Percentiles rank a stretch among this genome's conserved stretches.
These are phyloP conservation scores for Thalassophryne amazonica DNA, from an alignment of 2,797 vertebrate genomes.

Conservation along the genomic window DNA sequence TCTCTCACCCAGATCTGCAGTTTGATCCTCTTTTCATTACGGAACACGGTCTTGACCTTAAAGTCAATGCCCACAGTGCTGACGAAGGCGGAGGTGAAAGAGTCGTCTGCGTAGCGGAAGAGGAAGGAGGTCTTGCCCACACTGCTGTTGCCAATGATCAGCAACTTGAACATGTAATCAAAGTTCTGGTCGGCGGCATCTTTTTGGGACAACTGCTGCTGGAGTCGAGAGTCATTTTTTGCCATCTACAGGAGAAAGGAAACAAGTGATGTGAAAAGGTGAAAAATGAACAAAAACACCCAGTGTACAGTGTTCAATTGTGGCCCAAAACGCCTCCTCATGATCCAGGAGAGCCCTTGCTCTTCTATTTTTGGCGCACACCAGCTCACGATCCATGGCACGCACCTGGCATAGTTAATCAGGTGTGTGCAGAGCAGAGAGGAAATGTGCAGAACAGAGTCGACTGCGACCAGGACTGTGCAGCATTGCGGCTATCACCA, in stretches of 20 bases:
- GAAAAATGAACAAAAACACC: neutral
- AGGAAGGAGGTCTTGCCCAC: slow-evolving; percentile 97
- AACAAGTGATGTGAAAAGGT: no score
- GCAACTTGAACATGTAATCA: slow-evolving; percentile 97
- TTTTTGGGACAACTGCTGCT: slow-evolving; percentile 79
- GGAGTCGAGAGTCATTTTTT: slow-evolving; percentile 77
- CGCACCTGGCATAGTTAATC: no score
- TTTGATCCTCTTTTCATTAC: slow-evolving; percentile 97
- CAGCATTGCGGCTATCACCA: no score
- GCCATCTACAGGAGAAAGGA: slow-evolving; percentile 80
- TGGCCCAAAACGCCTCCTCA: no score
- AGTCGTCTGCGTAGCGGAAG: slow-evolving; percentile 96
- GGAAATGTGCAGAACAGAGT: no score
- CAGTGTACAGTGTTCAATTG: no score
- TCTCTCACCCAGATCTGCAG: slow-evolving; percentile 94
- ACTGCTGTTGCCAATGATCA: slow-evolving; percentile 98
- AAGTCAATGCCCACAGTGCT: slow-evolving; percentile 99
- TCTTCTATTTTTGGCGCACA: no score
- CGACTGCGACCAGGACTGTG: no score
- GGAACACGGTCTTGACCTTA: slow-evolving; percentile 98
- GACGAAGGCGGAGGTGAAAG: slow-evolving; percentile 96
- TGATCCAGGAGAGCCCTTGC: no score
- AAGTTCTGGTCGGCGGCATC: slow-evolving; percentile 95
- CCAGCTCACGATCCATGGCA: no score
- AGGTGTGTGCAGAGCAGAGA: no score